A percentile compares a stretch with the other conserved stretches of the same genome.
Evolutionary conservation across 2,797 vertebrate species (phyloP).

Genomic region (Jordanella pulchra): DNA sequence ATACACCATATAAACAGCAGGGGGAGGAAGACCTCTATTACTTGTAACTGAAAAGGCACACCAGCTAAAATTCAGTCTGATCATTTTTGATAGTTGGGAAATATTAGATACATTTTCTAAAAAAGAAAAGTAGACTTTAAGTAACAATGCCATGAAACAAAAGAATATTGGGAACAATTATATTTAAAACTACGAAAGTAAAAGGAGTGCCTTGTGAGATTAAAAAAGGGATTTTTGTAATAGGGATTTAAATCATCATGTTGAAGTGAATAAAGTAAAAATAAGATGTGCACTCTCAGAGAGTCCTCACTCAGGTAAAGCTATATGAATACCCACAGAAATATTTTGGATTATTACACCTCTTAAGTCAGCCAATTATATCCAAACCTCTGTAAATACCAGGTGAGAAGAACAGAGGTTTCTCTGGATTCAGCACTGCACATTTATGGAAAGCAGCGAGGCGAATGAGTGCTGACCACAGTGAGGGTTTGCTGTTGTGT

Average conservation of each 20-base stretch:
- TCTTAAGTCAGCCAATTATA: conserved; percentile 5
- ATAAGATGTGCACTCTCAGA: neutral
- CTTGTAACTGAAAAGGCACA: neutral
- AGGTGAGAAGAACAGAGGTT: conserved; percentile 25
- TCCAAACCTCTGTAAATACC: conserved; percentile 24
- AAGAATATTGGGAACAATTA: too few relatives aligned
- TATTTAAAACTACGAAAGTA: too few relatives aligned
- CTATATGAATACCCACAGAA: neutral
- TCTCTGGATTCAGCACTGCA: conserved; percentile 47
- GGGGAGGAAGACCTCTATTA: conserved; percentile 40
- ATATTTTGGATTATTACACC: neutral
- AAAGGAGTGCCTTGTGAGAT: too few relatives aligned
- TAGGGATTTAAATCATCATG: neutral
- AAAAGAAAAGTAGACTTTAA: neutral
- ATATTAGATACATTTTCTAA: neutral
- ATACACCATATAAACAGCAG: conserved; percentile 50
- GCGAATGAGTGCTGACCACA: conserved; percentile 40
- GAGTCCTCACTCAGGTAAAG: neutral
- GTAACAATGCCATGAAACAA: neutral
- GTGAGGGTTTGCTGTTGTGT: conserved; percentile 68
- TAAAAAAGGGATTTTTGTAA: neutral
- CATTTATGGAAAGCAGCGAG: conserved; percentile 59
- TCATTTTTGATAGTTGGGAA: neutral
- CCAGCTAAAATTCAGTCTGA: neutral
- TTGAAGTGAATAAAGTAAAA: neutral